Conservation (phyloP, 1,140 invertebrate species). For the Drosophila tsacasi region DNA sequence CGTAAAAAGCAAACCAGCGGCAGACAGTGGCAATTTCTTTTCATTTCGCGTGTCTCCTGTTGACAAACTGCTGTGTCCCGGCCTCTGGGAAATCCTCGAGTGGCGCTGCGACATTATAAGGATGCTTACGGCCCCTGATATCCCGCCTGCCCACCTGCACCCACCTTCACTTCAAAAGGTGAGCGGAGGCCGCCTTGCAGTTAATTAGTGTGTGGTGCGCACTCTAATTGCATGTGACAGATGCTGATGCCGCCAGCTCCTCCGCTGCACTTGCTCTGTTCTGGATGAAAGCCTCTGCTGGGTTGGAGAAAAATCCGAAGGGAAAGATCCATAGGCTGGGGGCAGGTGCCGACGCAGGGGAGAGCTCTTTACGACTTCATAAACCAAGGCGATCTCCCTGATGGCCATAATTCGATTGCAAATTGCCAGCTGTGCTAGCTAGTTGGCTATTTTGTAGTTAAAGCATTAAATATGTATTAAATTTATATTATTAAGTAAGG, state of each 20-base stretch:
- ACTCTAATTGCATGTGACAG: slow-evolving; percentile 77
- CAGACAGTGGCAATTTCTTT: slow-evolving; percentile 83
- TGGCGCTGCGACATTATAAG: slow-evolving; percentile 79
- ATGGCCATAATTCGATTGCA: slow-evolving; percentile 38
- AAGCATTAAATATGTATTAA: not conserved
- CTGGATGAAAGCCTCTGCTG: slow-evolving; percentile 3
- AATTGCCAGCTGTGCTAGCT: slow-evolving; percentile 10
- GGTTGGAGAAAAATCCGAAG: not conserved
- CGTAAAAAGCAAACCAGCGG: slow-evolving; percentile 42
- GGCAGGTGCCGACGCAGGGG: not conserved
- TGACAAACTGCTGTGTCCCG: slow-evolving; percentile 69
- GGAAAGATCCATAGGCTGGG: not conserved
- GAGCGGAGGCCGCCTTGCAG: slow-evolving; percentile 55
- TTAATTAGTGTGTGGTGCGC: slow-evolving; percentile 76
- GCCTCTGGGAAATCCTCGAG: slow-evolving; percentile 58
- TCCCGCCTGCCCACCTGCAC: not conserved
- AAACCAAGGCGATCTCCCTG: slow-evolving; percentile 45
- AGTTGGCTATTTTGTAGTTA: slow-evolving; percentile 7
- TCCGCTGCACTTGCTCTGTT: slow-evolving; percentile 28
- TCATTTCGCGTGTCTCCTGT: slow-evolving; percentile 74
- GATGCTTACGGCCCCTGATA: slow-evolving; percentile 40
- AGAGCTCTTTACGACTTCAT: slow-evolving; percentile 65
- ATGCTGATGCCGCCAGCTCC: slow-evolving; percentile 41
- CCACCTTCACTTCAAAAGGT: slow-evolving; percentile 49
- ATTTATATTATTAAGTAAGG: not conserved